These are phyloP conservation scores for rabbit (Oryctolagus cuniculus) DNA, from an alignment of 2,113 vertebrate genomes.

Conservation along the genomic window DNA sequence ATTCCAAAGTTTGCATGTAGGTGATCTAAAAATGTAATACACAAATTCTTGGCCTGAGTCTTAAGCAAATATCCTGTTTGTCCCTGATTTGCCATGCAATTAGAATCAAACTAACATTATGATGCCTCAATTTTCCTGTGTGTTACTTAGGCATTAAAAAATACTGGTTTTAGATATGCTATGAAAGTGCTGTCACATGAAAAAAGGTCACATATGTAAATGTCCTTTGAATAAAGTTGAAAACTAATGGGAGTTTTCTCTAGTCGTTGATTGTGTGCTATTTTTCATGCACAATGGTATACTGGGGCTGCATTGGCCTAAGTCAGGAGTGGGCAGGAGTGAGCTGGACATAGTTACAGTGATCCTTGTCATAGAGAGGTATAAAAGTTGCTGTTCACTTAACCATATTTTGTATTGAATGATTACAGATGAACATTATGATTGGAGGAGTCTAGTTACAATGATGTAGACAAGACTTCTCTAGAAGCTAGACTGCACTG, in stretches of 20 bases:
- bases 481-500: not conserved
- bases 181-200: not conserved
- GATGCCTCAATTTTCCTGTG: not conserved
- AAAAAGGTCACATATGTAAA: not conserved
- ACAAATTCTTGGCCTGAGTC: not conserved
- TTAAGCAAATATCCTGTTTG: not conserved
- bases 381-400: not conserved
- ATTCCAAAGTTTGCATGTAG: not conserved
- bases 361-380: not conserved
- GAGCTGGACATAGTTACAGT: not conserved
- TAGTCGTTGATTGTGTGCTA: not conserved
- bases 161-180: not conserved
- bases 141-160: not conserved
- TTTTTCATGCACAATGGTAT: not conserved
- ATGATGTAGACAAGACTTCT: not conserved
- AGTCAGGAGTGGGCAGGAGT: not conserved
- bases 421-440: not conserved
- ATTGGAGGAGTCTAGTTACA: not conserved
- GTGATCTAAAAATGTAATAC: not conserved
- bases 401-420: not conserved
- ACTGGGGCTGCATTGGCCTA: not conserved
- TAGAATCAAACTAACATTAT: not conserved
- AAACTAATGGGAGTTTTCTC: not conserved
- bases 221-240: not conserved
- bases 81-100: not conserved